phyloP scores from a whole-genome alignment of 2,888 invertebrate species.

The Ptychoptera contaminata region DNA sequence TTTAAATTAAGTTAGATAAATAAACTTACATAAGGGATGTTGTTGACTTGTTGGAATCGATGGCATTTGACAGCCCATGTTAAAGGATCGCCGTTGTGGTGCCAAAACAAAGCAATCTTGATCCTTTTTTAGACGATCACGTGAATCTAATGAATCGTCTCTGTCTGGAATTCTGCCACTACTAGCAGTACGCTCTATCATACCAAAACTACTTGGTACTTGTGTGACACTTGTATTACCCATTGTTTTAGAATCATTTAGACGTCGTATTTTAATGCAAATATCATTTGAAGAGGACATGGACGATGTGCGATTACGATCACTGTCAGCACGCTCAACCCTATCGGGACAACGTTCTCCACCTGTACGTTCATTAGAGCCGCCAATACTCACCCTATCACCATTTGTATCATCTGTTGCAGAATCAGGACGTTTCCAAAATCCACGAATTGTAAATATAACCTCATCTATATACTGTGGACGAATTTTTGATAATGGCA shows the following conservation, averaged over 20 bases:
- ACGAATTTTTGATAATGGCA: conserved; percentile 50
- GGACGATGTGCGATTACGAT: conserved; percentile 11
- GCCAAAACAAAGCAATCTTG: conserved; percentile 72
- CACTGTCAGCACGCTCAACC: conserved; percentile 10
- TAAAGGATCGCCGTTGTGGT: conserved; percentile 74
- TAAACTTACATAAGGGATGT: too few relatives aligned
- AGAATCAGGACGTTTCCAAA: conserved; percentile 42
- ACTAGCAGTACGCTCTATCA: conserved; percentile 11
- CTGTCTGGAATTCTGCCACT: conserved; percentile 34
- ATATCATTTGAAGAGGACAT: background rate
- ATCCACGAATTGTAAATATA: conserved; percentile 19
- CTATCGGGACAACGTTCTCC: background rate
- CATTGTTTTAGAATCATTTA: too few relatives aligned
- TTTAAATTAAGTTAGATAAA: too few relatives aligned
- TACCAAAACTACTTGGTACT: too few relatives aligned
- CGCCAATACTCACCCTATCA: conserved; percentile 34
- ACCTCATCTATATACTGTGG: conserved; percentile 50
- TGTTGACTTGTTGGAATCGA: background rate
- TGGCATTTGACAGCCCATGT: conserved; percentile 66
- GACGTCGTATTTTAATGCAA: too few relatives aligned
- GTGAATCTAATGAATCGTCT: conserved; percentile 36
- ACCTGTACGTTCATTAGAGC: background rate
- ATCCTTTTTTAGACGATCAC: conserved; percentile 66
- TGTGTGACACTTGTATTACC: background rate
- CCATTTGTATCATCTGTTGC: conserved; percentile 46